phyloP scores from a whole-genome alignment of 2,113 vertebrate genomes.

The Cebus imitator region DNA sequence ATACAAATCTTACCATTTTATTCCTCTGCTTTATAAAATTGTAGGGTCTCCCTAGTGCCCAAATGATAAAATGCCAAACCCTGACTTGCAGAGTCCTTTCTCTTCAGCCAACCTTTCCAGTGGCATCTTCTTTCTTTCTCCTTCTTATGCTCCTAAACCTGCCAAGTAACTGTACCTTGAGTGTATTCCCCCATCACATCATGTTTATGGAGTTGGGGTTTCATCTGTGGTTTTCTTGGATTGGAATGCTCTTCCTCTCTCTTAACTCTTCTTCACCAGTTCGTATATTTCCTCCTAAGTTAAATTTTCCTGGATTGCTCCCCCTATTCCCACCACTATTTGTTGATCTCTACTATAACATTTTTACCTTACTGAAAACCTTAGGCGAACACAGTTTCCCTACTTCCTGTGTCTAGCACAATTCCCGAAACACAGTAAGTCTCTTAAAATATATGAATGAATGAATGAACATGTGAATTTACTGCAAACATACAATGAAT shows the following conservation, averaged over 20 bases:
- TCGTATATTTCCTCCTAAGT: background rate
- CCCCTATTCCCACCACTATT: accelerated
- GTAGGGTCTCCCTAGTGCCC: background rate
- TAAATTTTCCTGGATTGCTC: background rate
- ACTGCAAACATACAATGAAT: background rate
- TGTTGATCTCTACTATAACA: background rate
- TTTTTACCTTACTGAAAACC: background rate
- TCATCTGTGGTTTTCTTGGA: background rate
- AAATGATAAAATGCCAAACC: background rate
- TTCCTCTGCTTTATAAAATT: background rate
- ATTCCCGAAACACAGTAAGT: background rate
- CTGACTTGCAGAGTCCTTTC: background rate
- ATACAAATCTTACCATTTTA: background rate
- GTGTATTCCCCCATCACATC: background rate
- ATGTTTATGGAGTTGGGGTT: background rate
- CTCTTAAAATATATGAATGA: background rate
- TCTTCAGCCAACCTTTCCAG: background rate
- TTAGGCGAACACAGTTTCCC: background rate
- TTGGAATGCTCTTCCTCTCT: background rate
- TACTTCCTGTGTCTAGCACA: background rate
- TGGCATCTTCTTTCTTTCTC: background rate
- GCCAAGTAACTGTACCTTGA: background rate
- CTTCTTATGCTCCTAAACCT: background rate
- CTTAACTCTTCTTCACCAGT: background rate
- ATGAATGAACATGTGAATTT: background rate